These are phyloP conservation scores for Nomada fabriciana DNA, from an alignment of 2,888 invertebrate species.

Conservation along the genomic window DNA sequence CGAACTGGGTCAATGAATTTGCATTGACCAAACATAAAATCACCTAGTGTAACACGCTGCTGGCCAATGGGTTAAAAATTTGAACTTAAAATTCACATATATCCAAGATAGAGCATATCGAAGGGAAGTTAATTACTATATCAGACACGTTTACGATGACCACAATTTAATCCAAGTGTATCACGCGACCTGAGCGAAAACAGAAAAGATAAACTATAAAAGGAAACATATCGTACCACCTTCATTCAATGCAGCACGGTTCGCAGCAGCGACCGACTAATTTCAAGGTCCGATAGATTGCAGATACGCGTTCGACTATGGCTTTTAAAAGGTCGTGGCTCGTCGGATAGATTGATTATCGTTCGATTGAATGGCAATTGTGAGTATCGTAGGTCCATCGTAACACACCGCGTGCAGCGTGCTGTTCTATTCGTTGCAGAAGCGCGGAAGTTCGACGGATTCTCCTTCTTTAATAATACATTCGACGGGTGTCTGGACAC, in stretches of 20 bases:
- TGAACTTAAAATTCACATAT: too few relatives aligned
- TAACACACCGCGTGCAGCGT: slow-evolving; percentile 57
- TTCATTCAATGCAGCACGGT: neutral
- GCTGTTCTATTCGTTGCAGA: slow-evolving; percentile 65
- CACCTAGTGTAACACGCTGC: neutral
- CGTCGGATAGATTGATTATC: slow-evolving; percentile 37
- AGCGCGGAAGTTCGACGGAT: slow-evolving; percentile 59
- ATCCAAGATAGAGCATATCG: too few relatives aligned
- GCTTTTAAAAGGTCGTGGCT: neutral
- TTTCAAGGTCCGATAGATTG: slow-evolving; percentile 40
- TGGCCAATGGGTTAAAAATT: too few relatives aligned
- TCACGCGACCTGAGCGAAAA: too few relatives aligned
- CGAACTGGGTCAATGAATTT: neutral
- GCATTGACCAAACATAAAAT: neutral
- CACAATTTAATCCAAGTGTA: too few relatives aligned
- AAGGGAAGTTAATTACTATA: too few relatives aligned
- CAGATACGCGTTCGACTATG: neutral
- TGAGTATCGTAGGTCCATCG: slow-evolving; percentile 65
- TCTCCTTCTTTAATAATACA: slow-evolving; percentile 44
- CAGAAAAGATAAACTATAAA: too few relatives aligned
- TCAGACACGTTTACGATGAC: too few relatives aligned
- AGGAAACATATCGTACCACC: too few relatives aligned
- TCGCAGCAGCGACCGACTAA: slow-evolving; percentile 23
- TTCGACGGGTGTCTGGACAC: slow-evolving; percentile 24
- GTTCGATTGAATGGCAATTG: slow-evolving; percentile 42